Evolutionary conservation across 2,888 invertebrate species (phyloP), one percentile per base, ranked within the genome.

Genomic region (Sinhomidia bicolor): DNA sequence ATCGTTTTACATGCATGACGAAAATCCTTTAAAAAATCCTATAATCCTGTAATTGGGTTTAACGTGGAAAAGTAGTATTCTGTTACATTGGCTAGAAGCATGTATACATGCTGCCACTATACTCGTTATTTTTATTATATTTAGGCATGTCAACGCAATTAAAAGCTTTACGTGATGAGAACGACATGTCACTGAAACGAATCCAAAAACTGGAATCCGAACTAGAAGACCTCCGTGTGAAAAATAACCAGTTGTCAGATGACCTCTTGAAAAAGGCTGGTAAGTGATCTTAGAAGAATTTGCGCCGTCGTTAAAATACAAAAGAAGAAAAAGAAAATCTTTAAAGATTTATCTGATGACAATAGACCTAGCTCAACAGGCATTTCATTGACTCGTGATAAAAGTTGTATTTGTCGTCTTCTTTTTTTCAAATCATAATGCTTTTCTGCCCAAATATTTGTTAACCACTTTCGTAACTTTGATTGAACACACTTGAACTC

Each of bases 131-230:
- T 41, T 29, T n/a, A 6, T 81, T 44, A 6, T 47, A 57, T 85
- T 62, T 44, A 85, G 96, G 95, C 88, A 93, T 96, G 91, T 95
- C 96, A 94, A 94, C 95, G 92, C 95, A 96, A 92, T 93, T 96
- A 20, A 95, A 95, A 90, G 94, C 95, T n/a, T 95, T 96, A 0
- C 95, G 95, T 93, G 96, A 96, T 92, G 96, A 96, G 93, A 95
- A 95, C 1, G 96, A 96, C 93, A 93, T 95, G 90, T 94, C 95
- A 32, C 93, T 95, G 23, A 95, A 95, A 92, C 94, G 95, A 88
- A 94, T 96, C 91, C 94, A 95, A 29, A 95, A 95, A 3, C 93
- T 96, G 90, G 96, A 96, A 93, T 95, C 95, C 29, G 96, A 96
- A 90, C 93, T 96, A 44, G 92, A 94, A 0, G 95, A 94, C 0